Base-by-base conservation (phyloP, 2,113 vertebrate species). In the Tetrao urogallus region DNA sequence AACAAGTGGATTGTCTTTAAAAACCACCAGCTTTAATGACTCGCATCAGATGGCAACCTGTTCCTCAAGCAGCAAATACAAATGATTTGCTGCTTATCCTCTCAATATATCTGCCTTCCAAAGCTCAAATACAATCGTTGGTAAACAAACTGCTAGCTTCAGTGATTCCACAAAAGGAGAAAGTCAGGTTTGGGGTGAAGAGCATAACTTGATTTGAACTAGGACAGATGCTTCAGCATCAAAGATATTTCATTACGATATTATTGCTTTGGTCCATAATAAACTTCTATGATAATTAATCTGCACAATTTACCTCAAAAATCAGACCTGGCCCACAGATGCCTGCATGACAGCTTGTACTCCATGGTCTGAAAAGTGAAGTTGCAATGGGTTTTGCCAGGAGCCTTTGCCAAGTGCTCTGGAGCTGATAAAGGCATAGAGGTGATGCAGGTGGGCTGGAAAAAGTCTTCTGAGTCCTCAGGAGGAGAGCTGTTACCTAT, bases 1-100 rank as follows among this genome's bases (percentile, higher is more conserved):
- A 79, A 81, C 93, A 92, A 95, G 96, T 95, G 96, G 98, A 98
- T 98, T 98, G 98, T 98, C 98, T 96, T 95, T 93, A 72, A 87
- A 97, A 97, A 95, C 77, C 84, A 89, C 90, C 92, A 93, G 95
- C 64, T 93, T 95, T 90, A 94, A 92, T 91, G 96, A 96, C 96
- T 94, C 93, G 14, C 86, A 82, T 86, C 88, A 20, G 90, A 79
- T 93, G 89, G 45, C 87, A 95, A 89, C 83, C 84, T 91, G 69
- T 52, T 82, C 82, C 83, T 77, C 58, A 30, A 75, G 95, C 86
- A 89, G 93, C 25, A 52, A 96, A 91, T 34, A 43, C 58, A 42
- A 34, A 71, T 56, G 10, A 87, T 91, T 91, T 93, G 89, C 83
- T 94, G 93, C 86, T 88, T 64, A 3, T 64, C 80, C 81, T 61